Evolutionary conservation across 1,140 invertebrate species (phyloP), one percentile per base, ranked within the genome.

Genomic region (Lordiphosa mommai): DNA sequence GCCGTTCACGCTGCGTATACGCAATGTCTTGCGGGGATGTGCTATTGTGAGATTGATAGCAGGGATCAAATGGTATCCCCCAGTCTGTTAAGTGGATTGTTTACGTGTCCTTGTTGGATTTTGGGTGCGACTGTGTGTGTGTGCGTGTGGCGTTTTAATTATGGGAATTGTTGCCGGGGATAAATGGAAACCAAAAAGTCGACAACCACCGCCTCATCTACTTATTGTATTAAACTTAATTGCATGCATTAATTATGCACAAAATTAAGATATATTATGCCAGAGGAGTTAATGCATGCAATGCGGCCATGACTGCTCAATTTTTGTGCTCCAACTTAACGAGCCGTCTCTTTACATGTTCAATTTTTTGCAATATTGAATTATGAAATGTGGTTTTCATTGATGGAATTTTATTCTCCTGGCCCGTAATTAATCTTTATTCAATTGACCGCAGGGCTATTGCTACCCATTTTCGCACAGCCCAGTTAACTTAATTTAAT

Each of bases 41-140:
- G 32, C 46, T 34, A 40, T 65, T 72, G 53, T 46, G 46, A 84
- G 79, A 82, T 82, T 80, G 77, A 84, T 84, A 59, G 60, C 72
- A 53, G 77, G 77, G 68, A 84, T 84, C 77, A 84, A 82, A 82
- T 82, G 72, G 57, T 77, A 84, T 84, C 70, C 69, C 68, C 55
- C 68, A 61, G 72, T 68, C 72, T 69, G 77, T 84, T 84, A 84
- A 84, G 77, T 84, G 68, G 57, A 72, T 67, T 84, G 77, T 65
- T 72, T 77, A 61, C 68, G 77, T 70, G 47, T 53, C 50, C 41
- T 46, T 44, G 14, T 48, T 38, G 43, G 8, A 7, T 51, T 12
- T 6, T 30, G 32, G 6, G 13, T 33, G 34, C 13, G 57, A 38
- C 30, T 17, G 47, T 29, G 37, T 17, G 5, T 29, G 48, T 23